A percentile compares a stretch with the other conserved stretches of the same genome.
Evolutionary conservation across 2,797 vertebrate species (phyloP).

Genomic region (Hapalemur alaotrensis): DNA sequence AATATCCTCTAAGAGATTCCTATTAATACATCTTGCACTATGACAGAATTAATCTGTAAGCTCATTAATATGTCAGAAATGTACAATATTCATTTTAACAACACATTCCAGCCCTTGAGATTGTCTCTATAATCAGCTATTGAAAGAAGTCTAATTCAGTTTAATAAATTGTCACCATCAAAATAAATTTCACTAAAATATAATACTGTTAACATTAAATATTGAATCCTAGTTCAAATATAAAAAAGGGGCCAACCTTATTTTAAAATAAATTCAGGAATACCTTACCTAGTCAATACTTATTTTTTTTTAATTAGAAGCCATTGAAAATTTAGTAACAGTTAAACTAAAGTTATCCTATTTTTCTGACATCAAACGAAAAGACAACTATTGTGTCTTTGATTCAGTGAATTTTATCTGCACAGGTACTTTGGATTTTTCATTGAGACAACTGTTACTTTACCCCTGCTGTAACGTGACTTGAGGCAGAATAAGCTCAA

Average conservation of each 20-base stretch:
- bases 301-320: slow-evolving; percentile 66
- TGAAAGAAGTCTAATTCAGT: slow-evolving; percentile 67
- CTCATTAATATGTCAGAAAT: slow-evolving; percentile 46
- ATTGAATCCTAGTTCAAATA: slow-evolving; percentile 74
- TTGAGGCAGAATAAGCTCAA: slow-evolving; percentile 65
- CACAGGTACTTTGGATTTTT: slow-evolving; percentile 67
- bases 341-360: slow-evolving; percentile 69
- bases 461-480: slow-evolving; percentile 46
- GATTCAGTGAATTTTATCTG: slow-evolving; percentile 16
- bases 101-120: slow-evolving; percentile 78
- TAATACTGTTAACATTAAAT: slow-evolving; percentile 56
- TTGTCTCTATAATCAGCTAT: slow-evolving; percentile 76
- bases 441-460: slow-evolving; percentile 60
- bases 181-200: slow-evolving; percentile 58
- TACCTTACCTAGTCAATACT: slow-evolving; percentile 73
- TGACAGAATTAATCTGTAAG: slow-evolving; percentile 56
- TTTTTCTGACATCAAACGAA: slow-evolving; percentile 55
- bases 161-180: slow-evolving; percentile 77
- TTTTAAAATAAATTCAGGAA: slow-evolving; percentile 76
- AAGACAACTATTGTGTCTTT: slow-evolving; percentile 60
- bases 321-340: slow-evolving; percentile 73
- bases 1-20: slow-evolving; percentile 60
- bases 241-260: slow-evolving; percentile 75
- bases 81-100: slow-evolving; percentile 58
- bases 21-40: slow-evolving; percentile 57